Evolutionary conservation across 2,797 vertebrate genomes (phyloP).

Genomic region (Smutsia temminckii): DNA sequence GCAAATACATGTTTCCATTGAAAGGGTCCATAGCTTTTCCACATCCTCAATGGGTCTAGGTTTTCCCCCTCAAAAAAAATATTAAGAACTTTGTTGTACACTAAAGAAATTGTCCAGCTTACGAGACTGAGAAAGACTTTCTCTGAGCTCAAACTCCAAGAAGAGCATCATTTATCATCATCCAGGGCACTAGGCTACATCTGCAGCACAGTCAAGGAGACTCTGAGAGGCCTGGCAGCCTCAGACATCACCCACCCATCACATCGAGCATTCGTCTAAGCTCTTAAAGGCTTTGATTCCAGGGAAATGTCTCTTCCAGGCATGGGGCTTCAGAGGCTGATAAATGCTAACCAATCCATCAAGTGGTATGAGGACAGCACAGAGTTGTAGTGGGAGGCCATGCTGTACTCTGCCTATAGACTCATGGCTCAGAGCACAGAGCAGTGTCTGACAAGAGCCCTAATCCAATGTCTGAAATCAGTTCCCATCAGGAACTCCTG

Average conservation of each 20-base stretch:
- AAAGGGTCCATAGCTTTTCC: neutral
- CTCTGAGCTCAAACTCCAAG: neutral
- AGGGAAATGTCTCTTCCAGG: constrained; percentile 63
- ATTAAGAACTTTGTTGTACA: constrained; percentile 6
- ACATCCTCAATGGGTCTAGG: neutral
- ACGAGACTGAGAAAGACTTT: neutral
- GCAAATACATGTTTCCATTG: neutral
- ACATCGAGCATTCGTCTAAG: neutral
- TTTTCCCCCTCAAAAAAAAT: neutral
- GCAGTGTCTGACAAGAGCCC: neutral
- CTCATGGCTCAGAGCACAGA: neutral
- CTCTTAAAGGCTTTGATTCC: constrained; percentile 59
- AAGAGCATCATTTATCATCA: constrained; percentile 52
- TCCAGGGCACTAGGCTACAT: neutral
- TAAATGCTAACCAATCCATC: constrained; percentile 51
- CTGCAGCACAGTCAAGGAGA: neutral
- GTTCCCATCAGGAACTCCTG: neutral
- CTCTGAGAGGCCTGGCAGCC: constrained; percentile 3
- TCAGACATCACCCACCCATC: constrained; percentile 25
- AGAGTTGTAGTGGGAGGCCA: neutral
- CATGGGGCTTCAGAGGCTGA: constrained; percentile 34
- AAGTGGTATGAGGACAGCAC: neutral
- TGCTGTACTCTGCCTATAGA: neutral
- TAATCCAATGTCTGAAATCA: neutral
- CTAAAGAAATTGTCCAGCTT: neutral